phyloP scores from a whole-genome alignment of 2,113 vertebrate species.

The Pimephales promelas region DNA sequence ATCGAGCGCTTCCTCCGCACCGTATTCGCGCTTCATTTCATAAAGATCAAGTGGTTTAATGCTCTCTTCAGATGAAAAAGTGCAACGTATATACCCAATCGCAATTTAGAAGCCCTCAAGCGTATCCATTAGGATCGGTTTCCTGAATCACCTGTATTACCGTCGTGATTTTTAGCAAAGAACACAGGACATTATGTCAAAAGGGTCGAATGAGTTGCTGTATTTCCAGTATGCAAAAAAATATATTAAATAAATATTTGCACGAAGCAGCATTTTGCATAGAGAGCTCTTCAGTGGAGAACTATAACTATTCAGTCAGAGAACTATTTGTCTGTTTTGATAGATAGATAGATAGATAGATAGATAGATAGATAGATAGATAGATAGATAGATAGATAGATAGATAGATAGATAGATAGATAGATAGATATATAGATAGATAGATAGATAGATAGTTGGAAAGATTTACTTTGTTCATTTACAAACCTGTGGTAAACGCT shows the following conservation, averaged over 20 bases:
- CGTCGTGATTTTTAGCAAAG: conserved; percentile 7
- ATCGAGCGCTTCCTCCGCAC: conserved; percentile 32
- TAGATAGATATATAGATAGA: background rate
- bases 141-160: background rate
- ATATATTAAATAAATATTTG: conserved; percentile 7
- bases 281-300: background rate
- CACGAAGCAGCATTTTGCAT: background rate
- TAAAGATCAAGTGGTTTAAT: conserved; percentile 45
- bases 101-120: background rate
- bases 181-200: background rate
- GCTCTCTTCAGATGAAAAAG: conserved; percentile 38
- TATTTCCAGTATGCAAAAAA: background rate
- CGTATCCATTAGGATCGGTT: conserved; percentile 29
- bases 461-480: background rate
- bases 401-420: background rate
- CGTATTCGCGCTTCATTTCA: conserved; percentile 13
- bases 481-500: conserved; percentile 22
- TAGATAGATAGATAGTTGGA: background rate
- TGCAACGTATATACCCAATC: background rate
- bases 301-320: too few species aligned
- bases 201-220: background rate
- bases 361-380: background rate
- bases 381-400: background rate
- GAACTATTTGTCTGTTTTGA: background rate
- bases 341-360: background rate